phyloP scores from a whole-genome alignment of 2,113 vertebrate species.

The rabbit (Oryctolagus cuniculus) region DNA sequence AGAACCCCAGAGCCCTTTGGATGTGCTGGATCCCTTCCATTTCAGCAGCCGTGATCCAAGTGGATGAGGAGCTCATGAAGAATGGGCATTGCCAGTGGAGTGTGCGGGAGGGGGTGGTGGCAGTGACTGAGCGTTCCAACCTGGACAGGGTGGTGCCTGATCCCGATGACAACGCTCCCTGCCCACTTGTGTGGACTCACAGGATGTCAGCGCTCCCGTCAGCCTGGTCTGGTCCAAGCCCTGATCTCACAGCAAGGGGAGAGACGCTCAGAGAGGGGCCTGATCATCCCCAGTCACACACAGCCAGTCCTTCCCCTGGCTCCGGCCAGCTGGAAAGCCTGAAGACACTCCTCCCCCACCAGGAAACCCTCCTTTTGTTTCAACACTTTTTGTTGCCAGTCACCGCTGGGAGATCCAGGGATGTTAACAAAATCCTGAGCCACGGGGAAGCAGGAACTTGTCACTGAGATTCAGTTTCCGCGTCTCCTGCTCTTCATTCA shows the following conservation, averaged over 20 bases:
- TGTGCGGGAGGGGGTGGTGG: neutral
- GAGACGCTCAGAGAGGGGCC: neutral
- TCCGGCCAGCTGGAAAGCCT: neutral
- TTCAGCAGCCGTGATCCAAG: neutral
- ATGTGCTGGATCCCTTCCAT: neutral
- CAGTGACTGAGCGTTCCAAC: neutral
- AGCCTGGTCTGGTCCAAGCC: neutral
- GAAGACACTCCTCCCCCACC: neutral
- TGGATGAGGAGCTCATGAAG: neutral
- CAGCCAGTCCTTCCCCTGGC: neutral
- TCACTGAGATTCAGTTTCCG: conserved; percentile 50
- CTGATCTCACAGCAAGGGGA: neutral
- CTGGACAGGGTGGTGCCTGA: neutral
- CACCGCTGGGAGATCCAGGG: conserved; percentile 12
- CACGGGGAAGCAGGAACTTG: conserved; percentile 40
- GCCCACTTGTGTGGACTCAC: neutral
- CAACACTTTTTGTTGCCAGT: conserved; percentile 40
- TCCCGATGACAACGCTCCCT: neutral
- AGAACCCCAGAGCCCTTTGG: neutral
- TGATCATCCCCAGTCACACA: neutral
- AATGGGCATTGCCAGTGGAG: neutral
- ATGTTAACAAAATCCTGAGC: conserved; percentile 8
- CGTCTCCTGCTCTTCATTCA: conserved; percentile 35
- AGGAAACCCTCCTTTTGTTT: conserved; percentile 13
- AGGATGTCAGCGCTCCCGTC: neutral